Conservation (phyloP, 2,888 invertebrate species). For the Rhimphoctona megacephalus region DNA sequence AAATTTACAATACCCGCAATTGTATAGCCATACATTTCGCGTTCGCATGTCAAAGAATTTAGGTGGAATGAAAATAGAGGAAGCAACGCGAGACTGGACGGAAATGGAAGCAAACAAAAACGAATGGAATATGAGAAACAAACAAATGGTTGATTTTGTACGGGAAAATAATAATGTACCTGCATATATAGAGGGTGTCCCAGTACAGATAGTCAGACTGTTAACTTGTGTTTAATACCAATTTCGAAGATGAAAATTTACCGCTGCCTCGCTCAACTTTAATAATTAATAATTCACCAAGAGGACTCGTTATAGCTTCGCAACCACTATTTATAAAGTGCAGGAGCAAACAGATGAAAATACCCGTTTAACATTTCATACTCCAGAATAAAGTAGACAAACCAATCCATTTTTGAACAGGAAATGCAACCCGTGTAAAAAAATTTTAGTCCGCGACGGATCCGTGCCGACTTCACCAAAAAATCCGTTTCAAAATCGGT, state of each 20-base stretch:
- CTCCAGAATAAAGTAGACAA: neutral
- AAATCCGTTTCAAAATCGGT: too few species aligned
- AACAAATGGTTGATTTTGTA: slow-evolving; percentile 39
- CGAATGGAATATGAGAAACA: neutral
- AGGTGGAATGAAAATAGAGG: neutral
- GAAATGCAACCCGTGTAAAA: too few species aligned
- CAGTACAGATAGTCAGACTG: neutral
- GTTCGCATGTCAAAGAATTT: neutral
- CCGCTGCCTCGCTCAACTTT: neutral
- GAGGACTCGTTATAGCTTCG: neutral
- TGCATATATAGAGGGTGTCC: neutral
- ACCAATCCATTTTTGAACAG: neutral
- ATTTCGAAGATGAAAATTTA: neutral
- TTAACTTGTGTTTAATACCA: neutral
- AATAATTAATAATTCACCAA: neutral
- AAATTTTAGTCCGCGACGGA: too few species aligned
- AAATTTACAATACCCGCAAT: slow-evolving; percentile 20
- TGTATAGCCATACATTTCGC: neutral
- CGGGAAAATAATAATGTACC: neutral
- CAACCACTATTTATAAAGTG: neutral
- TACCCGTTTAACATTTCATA: neutral
- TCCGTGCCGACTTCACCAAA: too few species aligned
- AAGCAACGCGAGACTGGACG: slow-evolving; percentile 2
- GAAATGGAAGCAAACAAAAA: neutral
- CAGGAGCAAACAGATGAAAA: neutral